These are phyloP conservation scores for Liasis olivaceus DNA, from an alignment of 2,797 vertebrate genomes.

Conservation along the genomic window DNA sequence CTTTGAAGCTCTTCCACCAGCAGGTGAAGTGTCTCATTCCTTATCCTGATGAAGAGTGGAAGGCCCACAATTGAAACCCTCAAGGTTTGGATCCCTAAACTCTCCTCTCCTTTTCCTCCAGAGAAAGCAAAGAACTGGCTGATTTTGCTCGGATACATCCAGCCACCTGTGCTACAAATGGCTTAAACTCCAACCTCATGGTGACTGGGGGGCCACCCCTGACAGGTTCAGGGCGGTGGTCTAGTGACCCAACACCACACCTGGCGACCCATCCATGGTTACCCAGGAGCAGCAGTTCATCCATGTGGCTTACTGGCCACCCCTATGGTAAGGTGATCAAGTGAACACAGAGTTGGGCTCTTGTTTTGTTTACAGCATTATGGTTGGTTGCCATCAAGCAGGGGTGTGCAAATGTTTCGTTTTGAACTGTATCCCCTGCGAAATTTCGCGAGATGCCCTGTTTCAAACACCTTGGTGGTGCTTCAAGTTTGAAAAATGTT, in stretches of 20 bases:
- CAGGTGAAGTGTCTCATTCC: too few species aligned
- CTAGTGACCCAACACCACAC: slow-evolving; percentile 85
- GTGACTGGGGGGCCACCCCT: slow-evolving; percentile 90
- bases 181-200: slow-evolving; percentile 91
- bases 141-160: slow-evolving; percentile 91
- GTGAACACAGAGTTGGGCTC: neutral
- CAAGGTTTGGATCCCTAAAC: fast-evolving
- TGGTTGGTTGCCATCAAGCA: too few species aligned
- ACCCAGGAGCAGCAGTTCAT: slow-evolving; percentile 85
- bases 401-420: neutral
- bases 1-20: neutral
- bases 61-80: neutral
- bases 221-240: slow-evolving; percentile 86
- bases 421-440: neutral
- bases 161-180: slow-evolving; percentile 76
- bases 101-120: slow-evolving; percentile 54
- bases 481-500: neutral
- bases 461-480: neutral
- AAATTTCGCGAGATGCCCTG: neutral
- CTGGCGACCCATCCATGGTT: slow-evolving; percentile 92
- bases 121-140: slow-evolving; percentile 93
- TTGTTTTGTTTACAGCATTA: neutral
- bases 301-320: slow-evolving; percentile 92
- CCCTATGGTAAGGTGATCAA: slow-evolving; percentile 83
- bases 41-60: neutral